A percentile compares a stretch with the other conserved stretches of the same genome.
Evolutionary conservation across 92 coral and sea anemone genomes (phyloP).

Genomic region (Bergia sp.): DNA sequence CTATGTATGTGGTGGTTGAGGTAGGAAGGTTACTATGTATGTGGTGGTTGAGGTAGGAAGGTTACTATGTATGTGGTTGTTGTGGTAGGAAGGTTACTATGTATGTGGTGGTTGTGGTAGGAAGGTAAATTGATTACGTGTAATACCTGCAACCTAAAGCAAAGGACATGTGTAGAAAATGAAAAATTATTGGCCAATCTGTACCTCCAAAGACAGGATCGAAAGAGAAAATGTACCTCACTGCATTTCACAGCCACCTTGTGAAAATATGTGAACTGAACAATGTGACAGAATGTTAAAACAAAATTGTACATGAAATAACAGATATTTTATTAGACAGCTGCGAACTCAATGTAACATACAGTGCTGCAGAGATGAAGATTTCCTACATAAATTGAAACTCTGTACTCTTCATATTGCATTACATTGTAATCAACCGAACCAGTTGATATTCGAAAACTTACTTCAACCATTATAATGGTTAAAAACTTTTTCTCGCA

Average conservation of each 20-base stretch:
- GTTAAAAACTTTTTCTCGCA: too few species aligned
- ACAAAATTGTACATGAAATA: constrained; percentile 5
- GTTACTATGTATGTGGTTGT: constrained; percentile 4
- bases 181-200: constrained; percentile 11
- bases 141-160: constrained; percentile 14
- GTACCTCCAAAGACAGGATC: not conserved
- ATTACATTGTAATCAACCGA: not conserved
- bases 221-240: constrained; percentile 2
- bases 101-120: too few species aligned
- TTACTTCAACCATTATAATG: too few species aligned
- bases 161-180: constrained; percentile 11
- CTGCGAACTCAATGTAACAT: not conserved
- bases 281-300: not conserved
- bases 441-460: too few species aligned
- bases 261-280: constrained; percentile 27
- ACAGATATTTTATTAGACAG: constrained; percentile 7
- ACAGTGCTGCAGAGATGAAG: constrained; percentile 22
- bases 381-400: constrained; percentile 3
- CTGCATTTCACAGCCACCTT: constrained; percentile 7
- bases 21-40: too few species aligned
- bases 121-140: not conserved
- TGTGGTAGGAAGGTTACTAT: not conserved
- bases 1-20: too few species aligned
- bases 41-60: too few species aligned
- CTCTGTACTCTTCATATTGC: not conserved